Base-by-base conservation (phyloP, 2,888 invertebrate genomes). In the Trachelus troglodyta region DNA sequence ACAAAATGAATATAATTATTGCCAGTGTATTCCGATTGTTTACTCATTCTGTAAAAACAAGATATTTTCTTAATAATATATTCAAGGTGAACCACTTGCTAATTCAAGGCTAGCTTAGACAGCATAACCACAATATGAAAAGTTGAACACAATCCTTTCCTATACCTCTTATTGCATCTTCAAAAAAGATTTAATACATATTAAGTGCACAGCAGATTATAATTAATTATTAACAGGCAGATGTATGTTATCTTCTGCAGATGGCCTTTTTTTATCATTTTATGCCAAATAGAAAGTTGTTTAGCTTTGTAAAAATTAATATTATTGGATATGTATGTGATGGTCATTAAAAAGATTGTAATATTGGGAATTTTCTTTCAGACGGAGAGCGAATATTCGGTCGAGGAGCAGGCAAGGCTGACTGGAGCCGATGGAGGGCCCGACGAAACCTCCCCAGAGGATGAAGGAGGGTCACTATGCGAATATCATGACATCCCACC, bases 321-420 rank as follows among this genome's bases (percentile, higher is more conserved):
- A 56, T 23, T 23, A 9, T 56, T 23, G 9, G 9, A 56, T 56
- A 23, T 56, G 1, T 23, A 56, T 2, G 1, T 23, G 56, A 56
- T 56, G 23, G 56, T 23, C 23, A 23, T 56, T 56, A 23, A 56
- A 56, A 9, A 56, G 9, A 56, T 56, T 9, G 23, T 23, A 56
- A 23, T 56, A 23, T 37, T 71, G 31, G 35, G 3, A 6, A 35
- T 31, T 84, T 78, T 82, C 77, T 90, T 90, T 0, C 94, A 97
- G 95, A 97, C 97, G 89, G 97, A 97, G 93, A 96, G 96, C 90
- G 97, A 97, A 92, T 94, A 96, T 86, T 96, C 96, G 87, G 96
- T 96, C 90, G 96, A 97, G 90, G 97, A 97, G 92, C 96, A 96
- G 81, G 95, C 96, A 82, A 94, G 96, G 87, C 93, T 97, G 85